Evolutionary conservation across 2,113 vertebrate species (phyloP).

Genomic region (Sakesphorus luctuosus): DNA sequence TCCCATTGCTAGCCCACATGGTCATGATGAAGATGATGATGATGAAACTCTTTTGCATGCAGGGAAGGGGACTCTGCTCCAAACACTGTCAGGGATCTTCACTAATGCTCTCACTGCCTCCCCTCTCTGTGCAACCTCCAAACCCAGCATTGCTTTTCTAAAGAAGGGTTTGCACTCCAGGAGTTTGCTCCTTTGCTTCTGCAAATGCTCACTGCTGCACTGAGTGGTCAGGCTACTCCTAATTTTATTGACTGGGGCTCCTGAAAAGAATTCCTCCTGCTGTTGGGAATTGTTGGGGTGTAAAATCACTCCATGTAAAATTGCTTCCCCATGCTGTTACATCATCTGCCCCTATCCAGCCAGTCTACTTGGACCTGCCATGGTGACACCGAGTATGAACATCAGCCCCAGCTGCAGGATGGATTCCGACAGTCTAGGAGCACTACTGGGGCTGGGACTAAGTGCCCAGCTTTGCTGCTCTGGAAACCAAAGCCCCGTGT

Average conservation of each 20-base stretch:
- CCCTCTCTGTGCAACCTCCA: background rate
- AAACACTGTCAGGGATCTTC: background rate
- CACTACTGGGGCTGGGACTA: background rate
- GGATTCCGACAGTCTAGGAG: background rate
- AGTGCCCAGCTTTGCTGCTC: background rate
- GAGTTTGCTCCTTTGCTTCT: background rate
- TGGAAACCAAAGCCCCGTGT: background rate
- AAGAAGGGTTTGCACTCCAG: background rate
- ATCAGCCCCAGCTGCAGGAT: background rate
- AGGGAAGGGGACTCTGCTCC: constrained; percentile 22
- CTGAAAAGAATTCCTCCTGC: background rate
- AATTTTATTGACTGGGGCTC: background rate
- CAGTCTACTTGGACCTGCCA: background rate
- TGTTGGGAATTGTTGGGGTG: background rate
- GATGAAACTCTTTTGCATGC: constrained; percentile 38
- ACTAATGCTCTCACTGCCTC: background rate
- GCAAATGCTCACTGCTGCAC: background rate
- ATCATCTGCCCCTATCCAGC: background rate
- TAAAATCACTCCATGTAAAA: background rate
- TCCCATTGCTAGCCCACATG: constrained; percentile 36
- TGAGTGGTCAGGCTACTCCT: background rate
- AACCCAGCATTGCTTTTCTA: background rate
- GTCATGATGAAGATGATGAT: constrained; percentile 38
- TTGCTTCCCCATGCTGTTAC: background rate
- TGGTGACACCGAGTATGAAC: background rate